Conservation (phyloP, 2,888 invertebrate genomes). For the Laspeyria flexula region DNA sequence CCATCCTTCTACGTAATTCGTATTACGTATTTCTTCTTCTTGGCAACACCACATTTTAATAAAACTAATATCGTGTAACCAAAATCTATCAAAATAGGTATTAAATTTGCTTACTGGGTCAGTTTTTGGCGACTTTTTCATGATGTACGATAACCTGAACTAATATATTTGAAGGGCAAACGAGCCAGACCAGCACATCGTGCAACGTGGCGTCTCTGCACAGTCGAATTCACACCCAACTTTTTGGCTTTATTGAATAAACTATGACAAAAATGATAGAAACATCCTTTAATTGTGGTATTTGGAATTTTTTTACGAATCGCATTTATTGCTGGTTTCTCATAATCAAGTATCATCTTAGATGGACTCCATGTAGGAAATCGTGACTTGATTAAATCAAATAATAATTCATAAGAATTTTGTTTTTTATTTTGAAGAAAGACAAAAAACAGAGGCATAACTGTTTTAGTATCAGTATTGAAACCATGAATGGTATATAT, state of each 20-base stretch:
- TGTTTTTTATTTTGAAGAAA: neutral
- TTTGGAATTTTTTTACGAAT: constrained; percentile 9
- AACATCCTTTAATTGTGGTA: constrained; percentile 17
- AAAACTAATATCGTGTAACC: constrained; percentile 13
- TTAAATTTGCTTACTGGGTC: constrained; percentile 16
- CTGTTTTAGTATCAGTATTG: constrained; percentile 2
- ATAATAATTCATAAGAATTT: neutral
- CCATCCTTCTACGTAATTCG: constrained; percentile 17
- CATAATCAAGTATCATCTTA: neutral
- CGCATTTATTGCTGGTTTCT: constrained; percentile 4
- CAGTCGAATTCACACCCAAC: neutral
- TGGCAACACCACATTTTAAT: constrained; percentile 20
- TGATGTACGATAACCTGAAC: constrained; percentile 15
- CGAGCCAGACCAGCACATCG: constrained; percentile 20
- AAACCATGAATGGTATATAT: constrained; percentile 7
- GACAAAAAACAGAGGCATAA: neutral
- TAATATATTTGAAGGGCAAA: neutral
- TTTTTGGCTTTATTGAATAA: neutral
- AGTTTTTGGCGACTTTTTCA: constrained; percentile 19
- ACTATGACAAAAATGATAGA: constrained; percentile 10
- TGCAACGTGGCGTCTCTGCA: constrained; percentile 8
- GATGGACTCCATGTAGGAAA: neutral
- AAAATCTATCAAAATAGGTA: constrained; percentile 12
- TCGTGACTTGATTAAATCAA: constrained; percentile 1
- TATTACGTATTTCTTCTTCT: constrained; percentile 16